Conservation (phyloP, 1,140 invertebrate genomes). For the Drosophila jambulina region DNA sequence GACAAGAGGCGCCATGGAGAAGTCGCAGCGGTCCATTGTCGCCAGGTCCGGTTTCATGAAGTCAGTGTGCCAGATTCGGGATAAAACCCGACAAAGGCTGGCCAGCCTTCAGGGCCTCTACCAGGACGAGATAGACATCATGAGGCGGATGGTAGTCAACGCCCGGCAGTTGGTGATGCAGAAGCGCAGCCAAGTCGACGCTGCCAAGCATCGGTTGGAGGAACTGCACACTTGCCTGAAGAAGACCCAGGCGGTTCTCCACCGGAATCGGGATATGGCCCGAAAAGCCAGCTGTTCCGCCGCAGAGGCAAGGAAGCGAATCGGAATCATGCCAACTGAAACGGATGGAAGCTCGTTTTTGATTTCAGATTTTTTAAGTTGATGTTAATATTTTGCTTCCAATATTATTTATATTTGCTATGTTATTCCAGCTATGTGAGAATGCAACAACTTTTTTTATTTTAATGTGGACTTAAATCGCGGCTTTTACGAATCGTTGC, state of each 20-base stretch:
- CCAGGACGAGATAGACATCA: background rate
- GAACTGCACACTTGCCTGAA: conserved; percentile 5
- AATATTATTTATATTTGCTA: conserved; percentile 9
- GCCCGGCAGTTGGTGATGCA: conserved; percentile 3
- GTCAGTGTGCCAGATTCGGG: background rate
- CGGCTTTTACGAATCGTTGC: background rate
- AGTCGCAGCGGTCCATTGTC: conserved; percentile 11
- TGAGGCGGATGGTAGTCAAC: background rate
- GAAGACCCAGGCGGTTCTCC: conserved; percentile 17
- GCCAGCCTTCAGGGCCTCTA: conserved; percentile 7
- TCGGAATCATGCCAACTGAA: conserved; percentile 14
- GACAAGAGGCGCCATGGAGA: conserved; percentile 17
- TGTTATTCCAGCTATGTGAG: background rate
- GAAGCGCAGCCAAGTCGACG: conserved; percentile 10
- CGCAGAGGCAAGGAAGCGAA: conserved; percentile 26
- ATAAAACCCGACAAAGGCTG: background rate
- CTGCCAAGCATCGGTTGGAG: conserved; percentile 7
- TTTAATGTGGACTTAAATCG: background rate
- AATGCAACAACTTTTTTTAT: background rate
- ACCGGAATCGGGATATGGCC: conserved; percentile 18
- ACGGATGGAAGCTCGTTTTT: conserved; percentile 12
- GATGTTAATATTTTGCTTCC: background rate
- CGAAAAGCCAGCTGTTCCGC: conserved; percentile 40
- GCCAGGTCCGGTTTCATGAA: background rate
- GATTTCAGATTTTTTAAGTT: background rate